Evolutionary conservation across 2,797 vertebrate species (phyloP).

Genomic region (Onychomys arenicola): DNA sequence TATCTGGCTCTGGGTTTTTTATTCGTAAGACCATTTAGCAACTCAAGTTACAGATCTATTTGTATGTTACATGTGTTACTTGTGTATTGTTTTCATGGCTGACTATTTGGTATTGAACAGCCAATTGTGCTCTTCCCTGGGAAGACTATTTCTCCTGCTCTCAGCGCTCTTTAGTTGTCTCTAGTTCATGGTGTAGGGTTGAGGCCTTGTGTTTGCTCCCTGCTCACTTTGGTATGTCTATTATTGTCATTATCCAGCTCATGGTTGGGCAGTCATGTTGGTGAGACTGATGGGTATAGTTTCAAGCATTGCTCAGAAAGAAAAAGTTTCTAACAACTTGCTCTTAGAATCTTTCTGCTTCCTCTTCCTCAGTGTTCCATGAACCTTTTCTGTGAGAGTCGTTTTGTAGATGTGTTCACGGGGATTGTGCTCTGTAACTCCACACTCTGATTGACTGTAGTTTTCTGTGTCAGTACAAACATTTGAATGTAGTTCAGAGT

Average conservation of each 20-base stretch:
- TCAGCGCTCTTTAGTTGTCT: background rate
- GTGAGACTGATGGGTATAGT: background rate
- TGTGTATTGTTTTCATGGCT: background rate
- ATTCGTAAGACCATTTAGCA: too few species aligned
- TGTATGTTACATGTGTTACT: background rate
- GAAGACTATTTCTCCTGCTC: background rate
- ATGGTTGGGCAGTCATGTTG: background rate
- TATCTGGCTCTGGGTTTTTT: too few species aligned
- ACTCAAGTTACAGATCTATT: too few species aligned
- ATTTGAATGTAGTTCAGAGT: background rate
- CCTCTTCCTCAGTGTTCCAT: background rate
- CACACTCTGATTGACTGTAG: background rate
- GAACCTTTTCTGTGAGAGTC: background rate
- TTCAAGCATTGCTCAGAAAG: background rate
- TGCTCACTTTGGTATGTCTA: background rate
- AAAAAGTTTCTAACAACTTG: background rate
- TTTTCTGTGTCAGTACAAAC: background rate
- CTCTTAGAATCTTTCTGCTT: background rate
- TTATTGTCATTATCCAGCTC: background rate
- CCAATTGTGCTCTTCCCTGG: background rate
- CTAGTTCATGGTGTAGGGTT: background rate
- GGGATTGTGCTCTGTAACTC: background rate
- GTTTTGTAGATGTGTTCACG: background rate
- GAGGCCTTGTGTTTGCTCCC: background rate
- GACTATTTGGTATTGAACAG: background rate